Percentiles rank a stretch among this genome's conserved stretches.
Conservation (phyloP, 2,797 vertebrate genomes). For the Choloepus didactylus region DNA sequence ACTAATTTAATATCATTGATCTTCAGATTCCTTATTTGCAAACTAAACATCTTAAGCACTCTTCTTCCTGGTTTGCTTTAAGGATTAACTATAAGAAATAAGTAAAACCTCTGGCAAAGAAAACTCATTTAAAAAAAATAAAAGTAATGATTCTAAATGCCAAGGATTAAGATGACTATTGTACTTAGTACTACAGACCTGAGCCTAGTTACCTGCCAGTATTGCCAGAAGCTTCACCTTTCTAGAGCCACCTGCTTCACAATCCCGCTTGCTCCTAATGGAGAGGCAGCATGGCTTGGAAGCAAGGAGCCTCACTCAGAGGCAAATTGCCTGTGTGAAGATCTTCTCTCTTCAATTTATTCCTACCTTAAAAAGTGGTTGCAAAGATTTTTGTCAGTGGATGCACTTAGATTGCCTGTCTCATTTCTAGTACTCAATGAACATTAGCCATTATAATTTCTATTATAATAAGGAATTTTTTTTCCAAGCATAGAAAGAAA, state of each 20-base stretch:
- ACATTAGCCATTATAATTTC: constrained; percentile 26
- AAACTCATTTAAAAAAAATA: not conserved
- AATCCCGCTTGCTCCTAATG: not conserved
- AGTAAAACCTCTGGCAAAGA: not conserved
- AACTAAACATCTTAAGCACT: no score
- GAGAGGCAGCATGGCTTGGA: not conserved
- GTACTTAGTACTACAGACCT: not conserved
- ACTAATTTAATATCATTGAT: not conserved
- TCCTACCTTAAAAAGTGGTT: not conserved
- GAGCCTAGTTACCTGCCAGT: not conserved
- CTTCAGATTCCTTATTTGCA: not conserved
- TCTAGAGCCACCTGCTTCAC: not conserved
- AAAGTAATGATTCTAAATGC: not conserved
- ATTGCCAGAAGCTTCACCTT: not conserved
- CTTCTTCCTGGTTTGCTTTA: not conserved
- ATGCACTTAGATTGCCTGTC: not conserved
- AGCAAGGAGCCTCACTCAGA: not conserved
- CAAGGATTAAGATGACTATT: not conserved
- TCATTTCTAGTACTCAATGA: not conserved
- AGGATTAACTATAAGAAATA: not conserved
- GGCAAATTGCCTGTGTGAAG: not conserved
- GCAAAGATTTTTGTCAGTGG: constrained; percentile 10
- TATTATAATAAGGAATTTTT: constrained; percentile 9
- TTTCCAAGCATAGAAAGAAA: not conserved
- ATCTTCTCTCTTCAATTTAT: not conserved